Evolutionary conservation across 2,797 vertebrate species (phyloP).

Genomic region (Phrynocephalus vlangalii): DNA sequence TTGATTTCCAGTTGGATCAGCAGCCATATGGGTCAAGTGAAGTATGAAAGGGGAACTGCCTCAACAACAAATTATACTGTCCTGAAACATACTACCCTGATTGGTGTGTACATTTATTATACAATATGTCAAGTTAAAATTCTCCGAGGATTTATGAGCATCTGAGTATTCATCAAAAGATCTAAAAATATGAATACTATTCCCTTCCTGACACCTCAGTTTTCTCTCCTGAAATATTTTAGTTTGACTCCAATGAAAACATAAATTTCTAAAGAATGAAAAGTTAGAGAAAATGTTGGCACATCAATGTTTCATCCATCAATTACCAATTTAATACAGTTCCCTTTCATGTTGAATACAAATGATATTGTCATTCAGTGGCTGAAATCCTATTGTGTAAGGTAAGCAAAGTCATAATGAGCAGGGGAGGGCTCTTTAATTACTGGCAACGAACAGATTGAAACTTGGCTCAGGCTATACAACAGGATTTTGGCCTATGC

Average conservation of each 20-base stretch:
- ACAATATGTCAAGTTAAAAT: too few species aligned
- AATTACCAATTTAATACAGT: not conserved
- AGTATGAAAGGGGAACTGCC: not conserved
- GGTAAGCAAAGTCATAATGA: too few species aligned
- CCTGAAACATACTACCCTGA: not conserved
- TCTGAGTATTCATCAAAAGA: not conserved
- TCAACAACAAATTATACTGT: not conserved
- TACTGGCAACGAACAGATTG: too few species aligned
- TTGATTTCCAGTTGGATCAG: not conserved
- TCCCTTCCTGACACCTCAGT: not conserved
- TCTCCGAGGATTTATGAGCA: not conserved
- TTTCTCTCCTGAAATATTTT: not conserved
- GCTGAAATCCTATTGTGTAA: too few species aligned
- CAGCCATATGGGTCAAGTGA: not conserved
- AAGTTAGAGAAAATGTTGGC: not conserved
- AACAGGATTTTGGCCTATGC: not conserved
- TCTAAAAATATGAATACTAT: not conserved
- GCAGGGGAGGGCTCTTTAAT: too few species aligned
- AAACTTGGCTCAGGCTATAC: too few species aligned
- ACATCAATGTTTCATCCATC: not conserved
- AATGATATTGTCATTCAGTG: too few species aligned
- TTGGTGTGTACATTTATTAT: too few species aligned
- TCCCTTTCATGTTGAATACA: too few species aligned
- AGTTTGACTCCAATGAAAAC: not conserved
- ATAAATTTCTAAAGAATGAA: not conserved